These are phyloP conservation scores for Anguilla rostrata DNA, from an alignment of 2,113 vertebrate genomes.

Conservation along the genomic window DNA sequence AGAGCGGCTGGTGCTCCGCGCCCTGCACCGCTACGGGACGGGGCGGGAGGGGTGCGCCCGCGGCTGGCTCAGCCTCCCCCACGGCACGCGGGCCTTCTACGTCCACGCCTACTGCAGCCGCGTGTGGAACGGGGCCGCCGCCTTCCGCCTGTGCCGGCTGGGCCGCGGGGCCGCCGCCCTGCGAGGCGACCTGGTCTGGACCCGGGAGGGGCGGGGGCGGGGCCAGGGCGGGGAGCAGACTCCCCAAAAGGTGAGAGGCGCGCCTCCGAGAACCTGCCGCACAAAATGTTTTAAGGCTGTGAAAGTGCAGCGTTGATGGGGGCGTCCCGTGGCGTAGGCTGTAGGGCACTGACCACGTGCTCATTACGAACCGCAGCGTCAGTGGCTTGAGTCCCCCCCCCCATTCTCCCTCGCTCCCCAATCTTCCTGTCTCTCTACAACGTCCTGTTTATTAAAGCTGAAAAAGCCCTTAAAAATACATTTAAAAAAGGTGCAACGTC, in stretches of 20 bases:
- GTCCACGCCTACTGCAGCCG: constrained; percentile 91
- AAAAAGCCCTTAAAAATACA: no score
- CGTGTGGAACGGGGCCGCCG: constrained; percentile 86
- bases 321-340: no score
- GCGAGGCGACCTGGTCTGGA: constrained; percentile 82
- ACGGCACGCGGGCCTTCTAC: constrained; percentile 88
- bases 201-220: constrained; percentile 34
- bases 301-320: background rate
- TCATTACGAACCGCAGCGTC: no score
- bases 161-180: constrained; percentile 71
- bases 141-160: constrained; percentile 75
- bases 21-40: constrained; percentile 83
- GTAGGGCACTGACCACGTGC: no score
- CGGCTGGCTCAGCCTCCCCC: constrained; percentile 89
- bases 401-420: no score
- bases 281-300: background rate
- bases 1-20: constrained; percentile 77
- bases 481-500: no score
- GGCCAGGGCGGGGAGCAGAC: constrained; percentile 41
- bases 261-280: background rate
- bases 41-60: constrained; percentile 76
- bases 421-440: no score
- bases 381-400: no score
- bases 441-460: no score
- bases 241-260: constrained; percentile 59